phyloP scores from a whole-genome alignment of 2,888 invertebrate species.

The Andrena dorsata region DNA sequence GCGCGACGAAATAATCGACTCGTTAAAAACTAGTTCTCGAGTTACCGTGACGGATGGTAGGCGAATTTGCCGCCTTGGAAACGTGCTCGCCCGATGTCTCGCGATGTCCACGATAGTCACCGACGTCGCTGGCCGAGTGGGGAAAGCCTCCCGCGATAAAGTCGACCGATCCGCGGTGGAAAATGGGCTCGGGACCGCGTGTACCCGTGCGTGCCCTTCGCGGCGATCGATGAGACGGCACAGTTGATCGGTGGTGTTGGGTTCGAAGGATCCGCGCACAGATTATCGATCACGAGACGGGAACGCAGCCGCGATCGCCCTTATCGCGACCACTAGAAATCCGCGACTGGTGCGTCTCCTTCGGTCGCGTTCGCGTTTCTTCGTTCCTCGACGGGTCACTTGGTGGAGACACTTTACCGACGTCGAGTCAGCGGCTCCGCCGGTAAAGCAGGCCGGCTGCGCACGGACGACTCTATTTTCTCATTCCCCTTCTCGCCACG shows the following conservation, averaged over 20 bases:
- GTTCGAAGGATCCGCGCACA: constrained; percentile 46
- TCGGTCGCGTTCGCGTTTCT: constrained; percentile 36
- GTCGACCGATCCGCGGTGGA: not conserved
- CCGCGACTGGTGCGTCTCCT: constrained; percentile 64
- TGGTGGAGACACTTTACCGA: constrained; percentile 55
- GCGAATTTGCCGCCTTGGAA: constrained; percentile 40
- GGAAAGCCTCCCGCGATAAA: constrained; percentile 12
- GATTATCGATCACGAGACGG: constrained; percentile 50
- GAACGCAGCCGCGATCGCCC: constrained; percentile 53
- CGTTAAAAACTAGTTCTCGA: constrained; percentile 29
- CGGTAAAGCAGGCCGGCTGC: constrained; percentile 58
- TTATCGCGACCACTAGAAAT: constrained; percentile 67
- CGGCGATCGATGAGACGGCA: not conserved
- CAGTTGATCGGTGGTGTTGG: not conserved
- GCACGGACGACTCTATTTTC: constrained; percentile 55
- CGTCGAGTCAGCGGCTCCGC: constrained; percentile 48
- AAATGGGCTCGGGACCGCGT: not conserved
- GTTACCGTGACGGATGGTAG: constrained; percentile 24
- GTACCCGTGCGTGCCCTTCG: constrained; percentile 9
- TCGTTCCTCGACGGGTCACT: constrained; percentile 58
- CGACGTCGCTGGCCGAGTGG: constrained; percentile 21
- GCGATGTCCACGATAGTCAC: constrained; percentile 16
- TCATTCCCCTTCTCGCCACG: constrained; percentile 37
- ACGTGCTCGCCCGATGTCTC: constrained; percentile 47
- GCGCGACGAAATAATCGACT: constrained; percentile 50